A percentile compares a stretch with the other conserved stretches of the same genome.
phyloP scores from a whole-genome alignment of 2,113 vertebrate genomes.

The Mormyrus iriodes region DNA sequence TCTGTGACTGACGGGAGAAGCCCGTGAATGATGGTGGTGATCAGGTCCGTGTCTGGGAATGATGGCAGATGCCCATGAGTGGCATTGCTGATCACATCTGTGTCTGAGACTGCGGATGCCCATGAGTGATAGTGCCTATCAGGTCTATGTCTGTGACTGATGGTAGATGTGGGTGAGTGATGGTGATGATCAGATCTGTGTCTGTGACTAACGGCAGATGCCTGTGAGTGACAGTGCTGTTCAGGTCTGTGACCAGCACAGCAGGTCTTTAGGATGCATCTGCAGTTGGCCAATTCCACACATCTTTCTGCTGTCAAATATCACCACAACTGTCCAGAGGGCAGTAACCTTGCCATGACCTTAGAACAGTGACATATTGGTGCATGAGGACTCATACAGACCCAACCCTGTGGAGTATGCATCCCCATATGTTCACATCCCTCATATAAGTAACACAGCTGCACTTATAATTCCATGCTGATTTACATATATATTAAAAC shows the following conservation, averaged over 20 bases:
- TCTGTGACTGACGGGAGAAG: not conserved
- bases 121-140: not conserved
- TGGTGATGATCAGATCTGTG: not conserved
- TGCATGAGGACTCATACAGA: not conserved
- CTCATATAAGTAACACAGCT: not conserved
- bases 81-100: not conserved
- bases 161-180: not conserved
- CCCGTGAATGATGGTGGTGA: not conserved
- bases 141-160: not conserved
- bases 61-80: not conserved
- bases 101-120: not conserved
- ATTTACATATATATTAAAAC: not conserved
- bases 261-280: not conserved
- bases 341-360: not conserved
- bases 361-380: not conserved
- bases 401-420: not conserved
- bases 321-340: not conserved
- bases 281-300: not conserved
- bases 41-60: not conserved
- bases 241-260: not conserved
- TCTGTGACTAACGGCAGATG: not conserved
- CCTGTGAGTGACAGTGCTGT: not conserved
- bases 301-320: not conserved
- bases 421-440: not conserved
- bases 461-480: not conserved